Conservation (phyloP, 1,140 invertebrate species). For the Chlorops oryzae region DNA sequence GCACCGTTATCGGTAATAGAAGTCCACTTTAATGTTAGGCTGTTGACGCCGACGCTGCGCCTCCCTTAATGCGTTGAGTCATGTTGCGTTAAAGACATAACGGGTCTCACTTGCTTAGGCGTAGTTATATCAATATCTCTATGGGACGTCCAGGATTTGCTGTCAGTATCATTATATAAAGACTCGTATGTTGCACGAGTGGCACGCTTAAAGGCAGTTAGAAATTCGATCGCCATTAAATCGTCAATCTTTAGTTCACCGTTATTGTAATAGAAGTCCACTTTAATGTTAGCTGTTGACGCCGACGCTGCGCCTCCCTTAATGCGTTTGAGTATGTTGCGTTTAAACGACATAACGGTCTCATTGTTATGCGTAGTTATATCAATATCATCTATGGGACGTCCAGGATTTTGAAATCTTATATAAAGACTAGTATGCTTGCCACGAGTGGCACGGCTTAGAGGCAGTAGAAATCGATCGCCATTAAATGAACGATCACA, state of each 20-base stretch:
- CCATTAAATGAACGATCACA: constrained; percentile 89
- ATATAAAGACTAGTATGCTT: constrained; percentile 83
- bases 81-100: too few species aligned
- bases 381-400: constrained; percentile 88
- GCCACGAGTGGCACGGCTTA: constrained; percentile 67
- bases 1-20: too few species aligned
- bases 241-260: constrained; percentile 81
- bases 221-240: too few species aligned
- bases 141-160: too few species aligned
- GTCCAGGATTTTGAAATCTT: constrained; percentile 82
- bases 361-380: constrained; percentile 91
- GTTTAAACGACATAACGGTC: constrained; percentile 53
- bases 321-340: constrained; percentile 67
- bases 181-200: constrained; percentile 76
- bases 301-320: constrained; percentile 65
- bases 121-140: too few species aligned
- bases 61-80: too few species aligned
- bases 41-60: too few species aligned
- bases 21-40: too few species aligned
- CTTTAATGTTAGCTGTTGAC: constrained; percentile 62
- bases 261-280: constrained; percentile 81
- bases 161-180: constrained; percentile 89
- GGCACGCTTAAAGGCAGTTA: too few species aligned
- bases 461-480: constrained; percentile 74
- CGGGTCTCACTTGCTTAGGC: too few species aligned